These are phyloP conservation scores for Uromys caudimaculatus DNA, from an alignment of 2,797 vertebrate genomes.

Conservation along the genomic window DNA sequence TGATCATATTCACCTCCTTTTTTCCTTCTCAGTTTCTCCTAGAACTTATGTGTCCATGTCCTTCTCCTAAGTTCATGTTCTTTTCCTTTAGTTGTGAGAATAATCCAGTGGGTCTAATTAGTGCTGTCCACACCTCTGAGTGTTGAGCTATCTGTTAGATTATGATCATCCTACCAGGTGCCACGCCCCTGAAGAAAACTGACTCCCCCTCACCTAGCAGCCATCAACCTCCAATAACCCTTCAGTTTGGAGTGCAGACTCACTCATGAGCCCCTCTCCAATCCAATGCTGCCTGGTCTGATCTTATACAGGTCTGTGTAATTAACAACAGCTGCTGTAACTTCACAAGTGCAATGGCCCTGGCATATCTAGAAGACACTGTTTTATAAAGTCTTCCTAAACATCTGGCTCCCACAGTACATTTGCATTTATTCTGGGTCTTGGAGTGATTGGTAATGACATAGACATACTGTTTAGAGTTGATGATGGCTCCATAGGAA, in stretches of 20 bases:
- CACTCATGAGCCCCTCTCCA: not conserved
- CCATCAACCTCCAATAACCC: not conserved
- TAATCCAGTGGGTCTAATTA: not conserved
- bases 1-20: not conserved
- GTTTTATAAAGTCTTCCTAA: too few species aligned
- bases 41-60: not conserved
- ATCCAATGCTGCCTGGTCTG: not conserved
- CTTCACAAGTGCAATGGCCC: too few species aligned
- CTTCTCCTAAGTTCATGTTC: not conserved
- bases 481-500: not conserved
- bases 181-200: not conserved
- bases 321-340: too few species aligned
- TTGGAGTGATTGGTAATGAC: too few species aligned
- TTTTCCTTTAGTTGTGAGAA: not conserved
- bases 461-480: too few species aligned
- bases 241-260: not conserved
- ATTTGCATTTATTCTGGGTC: too few species aligned
- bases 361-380: too few species aligned
- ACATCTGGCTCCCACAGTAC: too few species aligned
- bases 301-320: not conserved
- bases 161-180: not conserved
- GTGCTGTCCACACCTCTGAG: not conserved
- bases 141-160: not conserved
- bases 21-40: not conserved
- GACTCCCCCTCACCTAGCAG: not conserved